phyloP scores from a whole-genome alignment of 2,888 invertebrate species.

The Orchestes rusci region DNA sequence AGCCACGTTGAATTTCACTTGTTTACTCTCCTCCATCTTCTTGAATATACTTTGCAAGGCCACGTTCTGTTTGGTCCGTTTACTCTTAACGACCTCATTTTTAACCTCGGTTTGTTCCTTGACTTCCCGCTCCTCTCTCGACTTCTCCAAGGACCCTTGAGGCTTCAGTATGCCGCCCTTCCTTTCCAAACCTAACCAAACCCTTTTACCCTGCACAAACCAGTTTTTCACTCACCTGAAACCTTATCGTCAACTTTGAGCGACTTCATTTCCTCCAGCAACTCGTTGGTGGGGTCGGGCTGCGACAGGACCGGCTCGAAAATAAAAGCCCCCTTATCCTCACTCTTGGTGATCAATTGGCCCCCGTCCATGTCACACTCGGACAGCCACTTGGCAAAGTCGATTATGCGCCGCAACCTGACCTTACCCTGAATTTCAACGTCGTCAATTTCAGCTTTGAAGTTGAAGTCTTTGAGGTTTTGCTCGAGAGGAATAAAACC shows the following conservation, averaged over 20 bases:
- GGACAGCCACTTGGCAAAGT: slow-evolving; percentile 48
- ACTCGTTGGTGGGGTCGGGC: slow-evolving; percentile 46
- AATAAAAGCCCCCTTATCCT: slow-evolving; percentile 34
- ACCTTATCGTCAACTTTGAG: slow-evolving; percentile 38
- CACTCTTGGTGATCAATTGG: slow-evolving; percentile 38
- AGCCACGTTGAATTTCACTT: too few relatives aligned
- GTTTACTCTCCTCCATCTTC: slow-evolving; percentile 64
- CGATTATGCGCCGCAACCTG: slow-evolving; percentile 47
- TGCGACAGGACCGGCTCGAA: slow-evolving; percentile 44
- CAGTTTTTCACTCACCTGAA: too few relatives aligned
- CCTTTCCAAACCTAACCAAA: slow-evolving; percentile 33
- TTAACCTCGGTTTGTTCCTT: slow-evolving; percentile 28
- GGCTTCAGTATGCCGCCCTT: slow-evolving; percentile 60
- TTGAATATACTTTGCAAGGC: slow-evolving; percentile 72
- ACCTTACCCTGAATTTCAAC: slow-evolving; percentile 44
- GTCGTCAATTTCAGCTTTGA: slow-evolving; percentile 43
- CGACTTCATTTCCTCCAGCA: slow-evolving; percentile 51
- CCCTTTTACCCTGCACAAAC: too few relatives aligned
- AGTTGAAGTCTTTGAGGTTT: slow-evolving; percentile 51
- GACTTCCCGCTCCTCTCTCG: slow-evolving; percentile 54
- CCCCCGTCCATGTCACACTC: slow-evolving; percentile 43
- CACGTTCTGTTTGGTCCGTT: slow-evolving; percentile 64
- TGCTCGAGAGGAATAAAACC: slow-evolving; percentile 69
- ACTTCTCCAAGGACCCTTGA: slow-evolving; percentile 62
- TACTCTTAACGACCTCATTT: slow-evolving; percentile 30